phyloP scores from a whole-genome alignment of 1,140 invertebrate species.

The Euwallacea similis region DNA sequence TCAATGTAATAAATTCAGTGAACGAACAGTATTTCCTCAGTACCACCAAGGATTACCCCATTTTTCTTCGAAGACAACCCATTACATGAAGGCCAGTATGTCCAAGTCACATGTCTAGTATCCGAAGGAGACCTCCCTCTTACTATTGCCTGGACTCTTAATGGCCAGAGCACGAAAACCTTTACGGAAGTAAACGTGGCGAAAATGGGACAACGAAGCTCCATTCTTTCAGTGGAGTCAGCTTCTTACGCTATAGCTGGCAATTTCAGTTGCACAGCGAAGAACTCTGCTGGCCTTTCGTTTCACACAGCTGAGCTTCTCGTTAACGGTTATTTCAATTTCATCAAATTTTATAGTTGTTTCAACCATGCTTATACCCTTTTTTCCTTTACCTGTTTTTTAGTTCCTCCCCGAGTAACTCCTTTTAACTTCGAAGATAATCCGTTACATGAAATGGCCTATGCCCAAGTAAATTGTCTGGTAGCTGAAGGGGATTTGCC shows the following conservation, averaged over 20 bases:
- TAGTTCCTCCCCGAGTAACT: constrained; percentile 68
- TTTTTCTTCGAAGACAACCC: constrained; percentile 65
- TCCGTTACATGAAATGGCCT: constrained; percentile 69
- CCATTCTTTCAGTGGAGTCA: constrained; percentile 74
- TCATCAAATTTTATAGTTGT: constrained; percentile 10
- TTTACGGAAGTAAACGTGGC: constrained; percentile 40
- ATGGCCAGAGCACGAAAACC: constrained; percentile 49
- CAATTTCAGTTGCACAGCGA: constrained; percentile 70
- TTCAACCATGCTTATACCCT: not conserved
- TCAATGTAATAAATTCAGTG: too few relatives aligned
- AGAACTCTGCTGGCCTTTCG: constrained; percentile 68
- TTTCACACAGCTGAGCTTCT: constrained; percentile 68
- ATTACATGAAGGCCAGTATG: constrained; percentile 56
- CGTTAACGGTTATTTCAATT: constrained; percentile 52
- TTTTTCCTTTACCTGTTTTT: not conserved
- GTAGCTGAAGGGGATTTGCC: constrained; percentile 72
- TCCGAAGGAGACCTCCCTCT: constrained; percentile 49
- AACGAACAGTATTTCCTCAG: constrained; percentile 26
- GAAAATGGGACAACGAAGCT: constrained; percentile 69
- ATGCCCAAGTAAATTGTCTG: constrained; percentile 73
- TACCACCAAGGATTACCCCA: constrained; percentile 65
- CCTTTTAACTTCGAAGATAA: constrained; percentile 71
- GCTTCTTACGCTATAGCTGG: constrained; percentile 76
- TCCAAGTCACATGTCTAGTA: constrained; percentile 49
- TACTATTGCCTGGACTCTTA: constrained; percentile 55